Conservation (phyloP, 2,888 invertebrate genomes). For the Gonocerus acuteangulatus region DNA sequence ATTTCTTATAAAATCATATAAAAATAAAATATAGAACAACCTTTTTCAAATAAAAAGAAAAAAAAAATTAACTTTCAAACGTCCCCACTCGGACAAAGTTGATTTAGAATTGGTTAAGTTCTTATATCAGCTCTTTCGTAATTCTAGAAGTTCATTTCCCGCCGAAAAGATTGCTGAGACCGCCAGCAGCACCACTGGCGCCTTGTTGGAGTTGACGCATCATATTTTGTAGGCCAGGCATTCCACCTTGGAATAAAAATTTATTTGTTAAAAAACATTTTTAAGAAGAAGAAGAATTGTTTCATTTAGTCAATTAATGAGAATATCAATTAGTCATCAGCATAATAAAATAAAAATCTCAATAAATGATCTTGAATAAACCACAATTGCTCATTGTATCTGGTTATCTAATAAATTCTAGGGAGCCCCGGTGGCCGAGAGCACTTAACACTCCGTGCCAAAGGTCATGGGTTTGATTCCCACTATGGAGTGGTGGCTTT, state of each 20-base stretch:
- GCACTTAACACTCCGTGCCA: no score
- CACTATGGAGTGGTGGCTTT: no score
- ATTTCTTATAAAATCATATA: neutral
- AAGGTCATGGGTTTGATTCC: no score
- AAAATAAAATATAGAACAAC: neutral
- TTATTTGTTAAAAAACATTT: no score
- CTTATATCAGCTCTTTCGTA: neutral
- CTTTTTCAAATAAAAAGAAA: neutral
- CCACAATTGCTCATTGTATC: no score
- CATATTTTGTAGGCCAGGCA: conserved; percentile 93
- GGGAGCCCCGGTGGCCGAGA: no score
- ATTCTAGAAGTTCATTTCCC: conserved; percentile 41
- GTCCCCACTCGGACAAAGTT: neutral
- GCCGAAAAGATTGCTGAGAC: conserved; percentile 52
- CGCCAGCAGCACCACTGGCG: conserved; percentile 51
- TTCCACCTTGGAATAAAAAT: conserved; percentile 62
- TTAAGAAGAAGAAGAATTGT: no score
- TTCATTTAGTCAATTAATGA: no score
- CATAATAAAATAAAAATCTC: no score
- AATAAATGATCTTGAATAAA: no score
- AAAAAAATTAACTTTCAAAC: neutral
- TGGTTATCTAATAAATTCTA: no score
- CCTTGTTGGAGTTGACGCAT: conserved; percentile 84
- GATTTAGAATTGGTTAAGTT: neutral
- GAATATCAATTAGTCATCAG: no score